Evolutionary conservation across 2,797 vertebrate species (phyloP).

Genomic region (Peromyscus melanophrys): DNA sequence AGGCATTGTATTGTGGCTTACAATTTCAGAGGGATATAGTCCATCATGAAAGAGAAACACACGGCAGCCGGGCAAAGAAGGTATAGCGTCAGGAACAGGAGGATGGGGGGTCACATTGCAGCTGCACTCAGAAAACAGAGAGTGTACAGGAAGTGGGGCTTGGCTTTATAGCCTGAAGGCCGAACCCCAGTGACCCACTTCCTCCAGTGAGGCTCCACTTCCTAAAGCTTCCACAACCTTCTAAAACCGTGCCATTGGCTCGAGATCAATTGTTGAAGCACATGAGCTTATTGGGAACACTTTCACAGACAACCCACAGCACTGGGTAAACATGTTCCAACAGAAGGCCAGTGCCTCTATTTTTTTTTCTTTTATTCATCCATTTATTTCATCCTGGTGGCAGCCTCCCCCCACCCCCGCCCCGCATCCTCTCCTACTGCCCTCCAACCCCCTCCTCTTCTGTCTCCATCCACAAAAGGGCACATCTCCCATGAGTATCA

Average conservation of each 20-base stretch:
- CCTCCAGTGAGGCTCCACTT: background rate
- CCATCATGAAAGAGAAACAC: background rate
- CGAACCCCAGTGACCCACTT: background rate
- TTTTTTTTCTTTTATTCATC: background rate
- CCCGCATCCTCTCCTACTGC: rapidly evolving
- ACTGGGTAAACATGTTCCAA: background rate
- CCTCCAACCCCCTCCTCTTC: background rate
- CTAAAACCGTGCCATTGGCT: background rate
- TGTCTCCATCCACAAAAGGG: background rate
- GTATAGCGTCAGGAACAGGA: background rate
- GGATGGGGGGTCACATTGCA: background rate
- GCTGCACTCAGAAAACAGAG: background rate
- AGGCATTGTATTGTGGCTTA: background rate
- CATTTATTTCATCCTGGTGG: background rate
- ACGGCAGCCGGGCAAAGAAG: background rate
- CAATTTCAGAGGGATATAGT: background rate
- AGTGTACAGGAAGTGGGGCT: background rate
- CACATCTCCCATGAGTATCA: background rate
- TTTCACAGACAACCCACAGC: background rate
- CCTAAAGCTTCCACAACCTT: background rate
- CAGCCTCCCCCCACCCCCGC: background rate
- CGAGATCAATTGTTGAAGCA: background rate
- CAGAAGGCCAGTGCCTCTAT: background rate
- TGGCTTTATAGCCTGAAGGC: background rate
- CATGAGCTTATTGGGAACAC: background rate